Base-by-base conservation (phyloP, 2,888 invertebrate genomes). In the Globia sparganii region DNA sequence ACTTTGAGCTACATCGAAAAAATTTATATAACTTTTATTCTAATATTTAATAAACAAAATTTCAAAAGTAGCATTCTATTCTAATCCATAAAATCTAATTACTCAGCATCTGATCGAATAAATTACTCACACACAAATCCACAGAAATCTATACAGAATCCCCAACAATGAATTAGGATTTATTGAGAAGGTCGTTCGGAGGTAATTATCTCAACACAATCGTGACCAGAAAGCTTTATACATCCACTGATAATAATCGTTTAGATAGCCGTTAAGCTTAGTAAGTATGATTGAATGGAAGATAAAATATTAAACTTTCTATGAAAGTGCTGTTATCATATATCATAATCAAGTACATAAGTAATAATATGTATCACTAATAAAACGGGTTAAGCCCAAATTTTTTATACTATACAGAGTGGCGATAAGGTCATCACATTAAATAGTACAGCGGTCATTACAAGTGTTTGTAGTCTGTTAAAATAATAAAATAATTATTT, bases 121-220 rank as follows among this genome's bases (percentile, higher is more conserved):
- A 81, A 81, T 81, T 66, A 66, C 61, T 43, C 28, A 59, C 64
- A 66, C 61, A 37, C 28, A 59, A 40, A 72, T 40, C 72, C 43
- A 40, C 61, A 46, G n/a, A 75, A 82, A 78, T 72, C 56, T 75
- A 62, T 65, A 81, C 46, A 76, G 49, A 82, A 74, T 65, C 75
- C 67, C 73, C 79, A 84, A 81, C 77, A 75, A 78, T 82, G 81
- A 87, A 90, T 88, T 88, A 80, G 81, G 84, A 88, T 89, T 87
- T 88, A 86, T 86, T 81, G 83, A 83, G 84, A 82, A 81, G 83
- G 70, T 72, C 81, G 82, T 78, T 71, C 34, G 72, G 71, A 76
- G 78, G 75, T 87, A 80, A 86, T 86, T 87, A 87, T 83, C 83
- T 77, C 78, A 74, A 76, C 68, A 82, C 82, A 81, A 85, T 81